Evolutionary conservation across 2,113 vertebrate genomes (phyloP).

Genomic region (Gymnobelideus leadbeateri): DNA sequence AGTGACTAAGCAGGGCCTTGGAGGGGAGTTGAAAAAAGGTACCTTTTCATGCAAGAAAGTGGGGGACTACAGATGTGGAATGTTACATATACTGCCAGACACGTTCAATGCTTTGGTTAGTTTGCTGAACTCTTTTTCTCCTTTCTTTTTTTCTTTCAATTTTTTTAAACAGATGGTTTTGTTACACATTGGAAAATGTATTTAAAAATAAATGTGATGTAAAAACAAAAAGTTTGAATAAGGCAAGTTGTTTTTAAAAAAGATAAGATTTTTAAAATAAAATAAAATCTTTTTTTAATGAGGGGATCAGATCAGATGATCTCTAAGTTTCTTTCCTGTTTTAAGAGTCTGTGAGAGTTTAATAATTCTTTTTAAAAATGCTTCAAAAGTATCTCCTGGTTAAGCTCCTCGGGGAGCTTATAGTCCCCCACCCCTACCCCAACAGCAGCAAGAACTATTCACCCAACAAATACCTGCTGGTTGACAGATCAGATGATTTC

Average conservation of each 20-base stretch:
- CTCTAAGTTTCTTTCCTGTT: not conserved
- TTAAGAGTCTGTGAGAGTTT: not conserved
- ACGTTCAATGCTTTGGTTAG: not conserved
- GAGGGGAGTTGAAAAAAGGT: not conserved
- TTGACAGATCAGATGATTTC: not conserved
- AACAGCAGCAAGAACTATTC: not conserved
- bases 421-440: not conserved
- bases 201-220: too few species aligned
- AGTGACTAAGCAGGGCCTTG: not conserved
- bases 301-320: not conserved
- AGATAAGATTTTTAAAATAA: not conserved
- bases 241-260: not conserved
- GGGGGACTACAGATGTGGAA: not conserved
- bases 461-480: slow-evolving; percentile 1
- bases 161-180: not conserved
- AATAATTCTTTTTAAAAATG: not conserved
- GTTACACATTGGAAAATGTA: not conserved
- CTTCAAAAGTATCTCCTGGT: not conserved
- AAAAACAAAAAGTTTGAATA: not conserved
- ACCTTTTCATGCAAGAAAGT: not conserved
- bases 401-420: not conserved
- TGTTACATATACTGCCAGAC: not conserved
- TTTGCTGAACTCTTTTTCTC: not conserved
- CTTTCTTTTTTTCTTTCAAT: not conserved
- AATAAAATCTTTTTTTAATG: not conserved